Base-by-base conservation (phyloP, 2,113 vertebrate genomes). In the Chelonoidis abingdonii region DNA sequence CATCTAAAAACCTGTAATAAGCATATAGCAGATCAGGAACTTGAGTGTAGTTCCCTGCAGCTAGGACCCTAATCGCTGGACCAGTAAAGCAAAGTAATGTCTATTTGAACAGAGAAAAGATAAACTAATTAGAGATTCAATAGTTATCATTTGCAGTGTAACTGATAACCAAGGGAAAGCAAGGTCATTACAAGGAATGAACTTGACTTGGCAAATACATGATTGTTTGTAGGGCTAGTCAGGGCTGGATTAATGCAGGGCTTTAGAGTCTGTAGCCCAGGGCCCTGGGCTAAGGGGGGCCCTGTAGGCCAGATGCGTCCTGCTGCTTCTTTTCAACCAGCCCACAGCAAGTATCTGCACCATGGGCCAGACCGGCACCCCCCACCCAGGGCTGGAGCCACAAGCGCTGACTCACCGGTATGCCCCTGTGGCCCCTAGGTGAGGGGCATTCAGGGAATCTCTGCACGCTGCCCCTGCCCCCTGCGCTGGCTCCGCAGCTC, bases 71-170 rank as follows among this genome's bases (percentile, higher is more conserved):
- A 10, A 2, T 53, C 47, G 19, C 31, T 83, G 79, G 31, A 27
- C 35, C 8, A 1, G 8, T 44, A 47, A 85, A 83, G 78, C 21
- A 31, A 65, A 85, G 38, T 78, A 69, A 41, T 0, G 0, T 29
- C 83, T 81, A 47, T 86, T 44, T 88, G 65, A 69, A 44, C 81
- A 86, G n/a, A 12, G 29, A 53, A 52, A 69, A 83, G 27, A 44
- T 6, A n/a, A 7, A 79, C 6, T 62, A 25, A 2, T 29, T 27
- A 50, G 80, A 59, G 87, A n/a, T 3, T 35, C 19, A 0, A 0
- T 38, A 72, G n/a, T 38, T 79, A 4, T 52, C 83, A 21, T 80
- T 87, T 53, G 44, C 41, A 49, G 31, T 69, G 0, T 38, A 31
- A 50, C 24, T 44, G 80, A 9, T 44, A 52, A 90, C 25, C n/a